Evolutionary conservation across 2,888 invertebrate species (phyloP).

Genomic region (Eupithecia inturbata): DNA sequence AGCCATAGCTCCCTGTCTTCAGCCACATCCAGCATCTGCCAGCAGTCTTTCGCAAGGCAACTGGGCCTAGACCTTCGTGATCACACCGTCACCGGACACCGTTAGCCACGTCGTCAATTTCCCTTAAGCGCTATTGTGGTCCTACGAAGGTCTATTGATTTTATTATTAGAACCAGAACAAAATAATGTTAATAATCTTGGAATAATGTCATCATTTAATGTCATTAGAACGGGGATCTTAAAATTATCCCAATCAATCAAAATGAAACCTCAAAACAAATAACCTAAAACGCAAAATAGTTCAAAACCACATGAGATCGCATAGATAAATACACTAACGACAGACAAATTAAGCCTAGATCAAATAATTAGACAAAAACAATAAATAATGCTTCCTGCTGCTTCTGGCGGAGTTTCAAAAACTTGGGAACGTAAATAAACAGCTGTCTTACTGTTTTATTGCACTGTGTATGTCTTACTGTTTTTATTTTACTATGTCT

Average conservation of each 20-base stretch:
- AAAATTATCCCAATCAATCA: not conserved
- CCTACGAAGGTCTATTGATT: too few species aligned
- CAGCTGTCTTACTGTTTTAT: constrained; percentile 5
- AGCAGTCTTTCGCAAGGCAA: too few species aligned
- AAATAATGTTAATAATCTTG: too few species aligned
- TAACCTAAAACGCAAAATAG: not conserved
- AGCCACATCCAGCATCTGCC: too few species aligned
- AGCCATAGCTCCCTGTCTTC: too few species aligned
- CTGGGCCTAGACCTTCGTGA: too few species aligned
- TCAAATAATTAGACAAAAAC: constrained; percentile 14
- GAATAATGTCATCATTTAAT: too few species aligned
- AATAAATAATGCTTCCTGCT: constrained; percentile 15
- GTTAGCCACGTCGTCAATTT: too few species aligned
- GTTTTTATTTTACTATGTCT: constrained; percentile 4
- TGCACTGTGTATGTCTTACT: not conserved
- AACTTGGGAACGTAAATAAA: constrained; percentile 12
- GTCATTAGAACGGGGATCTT: too few species aligned
- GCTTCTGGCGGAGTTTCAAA: constrained; percentile 10
- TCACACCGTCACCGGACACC: too few species aligned
- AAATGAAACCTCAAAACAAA: not conserved
- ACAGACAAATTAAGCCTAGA: constrained; percentile 17
- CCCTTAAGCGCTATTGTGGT: too few species aligned
- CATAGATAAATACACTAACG: constrained; percentile 11
- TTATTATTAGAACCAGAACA: too few species aligned
- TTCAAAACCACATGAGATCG: constrained; percentile 5